Conservation (phyloP, 2,797 vertebrate genomes). For the Catamblyrhynchus diadema region DNA sequence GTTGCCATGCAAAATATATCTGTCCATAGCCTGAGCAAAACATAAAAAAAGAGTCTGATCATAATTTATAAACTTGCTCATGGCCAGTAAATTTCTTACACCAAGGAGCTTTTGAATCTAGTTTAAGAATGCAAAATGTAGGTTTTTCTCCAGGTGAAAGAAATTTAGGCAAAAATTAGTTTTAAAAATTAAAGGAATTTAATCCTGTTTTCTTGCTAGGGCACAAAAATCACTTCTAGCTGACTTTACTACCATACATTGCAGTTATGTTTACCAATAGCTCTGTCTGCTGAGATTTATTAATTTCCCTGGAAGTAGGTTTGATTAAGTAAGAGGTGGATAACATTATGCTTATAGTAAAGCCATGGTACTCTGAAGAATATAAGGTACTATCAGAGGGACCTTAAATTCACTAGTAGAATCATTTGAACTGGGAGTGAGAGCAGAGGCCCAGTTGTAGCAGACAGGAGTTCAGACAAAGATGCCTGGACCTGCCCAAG, state of each 20-base stretch:
- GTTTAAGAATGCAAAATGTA: neutral
- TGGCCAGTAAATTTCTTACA: neutral
- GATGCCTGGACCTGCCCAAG: neutral
- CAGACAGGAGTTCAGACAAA: neutral
- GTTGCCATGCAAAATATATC: neutral
- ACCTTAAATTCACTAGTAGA: neutral
- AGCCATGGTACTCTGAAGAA: neutral
- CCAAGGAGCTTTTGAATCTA: neutral
- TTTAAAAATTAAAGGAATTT: neutral
- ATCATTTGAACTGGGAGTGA: neutral
- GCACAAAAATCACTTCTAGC: neutral
- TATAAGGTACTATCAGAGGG: accelerated
- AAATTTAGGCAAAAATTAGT: neutral
- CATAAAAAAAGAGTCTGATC: neutral
- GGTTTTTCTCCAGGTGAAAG: neutral
- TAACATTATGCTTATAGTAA: neutral
- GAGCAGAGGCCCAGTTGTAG: neutral
- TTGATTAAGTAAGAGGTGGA: neutral
- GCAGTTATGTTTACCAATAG: neutral
- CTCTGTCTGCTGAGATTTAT: neutral
- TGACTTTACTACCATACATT: neutral
- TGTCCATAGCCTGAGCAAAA: neutral
- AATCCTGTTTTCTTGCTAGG: neutral
- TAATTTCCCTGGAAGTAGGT: neutral
- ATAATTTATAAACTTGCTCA: neutral